Evolutionary conservation across 2,113 vertebrate genomes (phyloP).

Genomic region (Baryphthengus martii): DNA sequence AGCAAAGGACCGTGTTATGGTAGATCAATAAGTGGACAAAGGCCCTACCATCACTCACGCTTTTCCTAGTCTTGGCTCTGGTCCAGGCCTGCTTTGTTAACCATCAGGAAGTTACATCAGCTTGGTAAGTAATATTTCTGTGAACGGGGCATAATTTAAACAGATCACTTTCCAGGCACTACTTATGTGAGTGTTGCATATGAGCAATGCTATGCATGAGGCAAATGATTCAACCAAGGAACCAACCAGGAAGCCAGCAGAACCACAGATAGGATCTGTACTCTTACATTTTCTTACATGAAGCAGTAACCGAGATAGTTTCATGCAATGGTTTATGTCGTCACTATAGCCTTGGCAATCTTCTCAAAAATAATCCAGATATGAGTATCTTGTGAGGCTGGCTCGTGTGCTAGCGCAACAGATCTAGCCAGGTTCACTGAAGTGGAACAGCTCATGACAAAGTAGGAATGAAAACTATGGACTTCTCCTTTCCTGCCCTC

Average conservation of each 20-base stretch:
- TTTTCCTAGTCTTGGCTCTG: neutral
- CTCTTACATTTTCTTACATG: neutral
- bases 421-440: neutral
- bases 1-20: rapidly evolving
- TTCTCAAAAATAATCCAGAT: neutral
- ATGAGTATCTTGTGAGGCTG: rapidly evolving
- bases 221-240: neutral
- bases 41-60: neutral
- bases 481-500: neutral
- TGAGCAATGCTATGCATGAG: rapidly evolving
- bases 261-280: neutral
- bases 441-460: neutral
- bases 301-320: neutral
- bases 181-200: rapidly evolving
- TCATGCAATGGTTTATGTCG: neutral
- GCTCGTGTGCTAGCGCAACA: neutral
- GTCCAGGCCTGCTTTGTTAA: neutral
- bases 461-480: neutral
- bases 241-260: neutral
- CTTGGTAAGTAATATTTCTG: neutral
- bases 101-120: neutral
- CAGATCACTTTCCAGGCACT: neutral
- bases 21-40: neutral
- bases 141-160: neutral
- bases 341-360: neutral